Evolutionary conservation across 2,113 vertebrate species (phyloP), one percentile per base, ranked within the genome.

Genomic region (Azemiops feae): DNA sequence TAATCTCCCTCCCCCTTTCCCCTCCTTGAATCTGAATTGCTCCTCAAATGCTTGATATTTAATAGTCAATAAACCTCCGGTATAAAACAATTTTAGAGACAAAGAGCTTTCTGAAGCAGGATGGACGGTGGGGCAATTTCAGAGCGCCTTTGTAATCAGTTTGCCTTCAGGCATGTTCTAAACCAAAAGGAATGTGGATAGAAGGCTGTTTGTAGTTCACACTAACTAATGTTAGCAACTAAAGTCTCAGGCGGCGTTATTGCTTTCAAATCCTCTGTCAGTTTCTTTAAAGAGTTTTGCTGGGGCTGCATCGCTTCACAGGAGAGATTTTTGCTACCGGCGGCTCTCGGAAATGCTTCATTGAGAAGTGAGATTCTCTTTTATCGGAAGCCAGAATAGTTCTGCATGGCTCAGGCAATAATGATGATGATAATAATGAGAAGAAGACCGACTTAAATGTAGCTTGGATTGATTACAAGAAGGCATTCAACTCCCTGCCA

Each of bases 261-360:
- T 93, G 92, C 89, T 89, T 95, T 91, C 85, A 94, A 90, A 60
- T 94, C 89, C 8, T 94, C 85, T 88, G 52, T 86, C 91, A 95
- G 50, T 90, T 94, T 94, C 93, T 92, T 64, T 91, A 86, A 94
- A 91, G 95, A 89, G 85, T 90, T 93, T 95, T 95, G 90, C 74
- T 58, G 0, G 4, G 27, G 91, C 8, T 39, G 81, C 94, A 88
- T 10, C 94, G 94, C 88, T 93, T 94, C 91, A 53, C 87, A 91
- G 16, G 69, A 93, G 74, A 91, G 91, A 81, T 0, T 60, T 69
- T 7, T 47, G n/a, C 89, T 93, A 55, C 4, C 85, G 43, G 69
- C 20, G 93, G 91, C n/a, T 2, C 92, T 85, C 92, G 86, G 50
- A 57, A 90, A 57, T 87, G 47, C 64, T 95, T 92, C 4, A 85